Evolutionary conservation across 2,797 vertebrate species (phyloP).

Genomic region (Mormyrus proboscirostris): DNA sequence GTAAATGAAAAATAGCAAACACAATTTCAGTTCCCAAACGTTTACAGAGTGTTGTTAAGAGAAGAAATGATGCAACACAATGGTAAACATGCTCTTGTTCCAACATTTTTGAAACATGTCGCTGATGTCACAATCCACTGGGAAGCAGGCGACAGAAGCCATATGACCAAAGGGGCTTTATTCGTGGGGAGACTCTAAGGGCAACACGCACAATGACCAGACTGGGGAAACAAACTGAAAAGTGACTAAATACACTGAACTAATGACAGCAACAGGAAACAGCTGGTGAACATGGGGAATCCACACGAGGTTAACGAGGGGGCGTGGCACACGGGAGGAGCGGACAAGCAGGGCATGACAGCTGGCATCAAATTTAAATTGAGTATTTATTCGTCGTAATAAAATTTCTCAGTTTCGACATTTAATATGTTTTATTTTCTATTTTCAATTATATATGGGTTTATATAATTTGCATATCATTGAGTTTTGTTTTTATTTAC

Average conservation of each 20-base stretch:
- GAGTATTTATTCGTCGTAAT: not conserved
- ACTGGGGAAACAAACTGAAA: no score
- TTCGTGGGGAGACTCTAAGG: no score
- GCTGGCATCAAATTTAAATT: not conserved
- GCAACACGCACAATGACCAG: no score
- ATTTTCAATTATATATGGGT: not conserved
- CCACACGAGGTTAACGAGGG: no score
- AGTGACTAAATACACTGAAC: no score
- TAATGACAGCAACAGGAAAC: no score
- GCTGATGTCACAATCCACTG: no score
- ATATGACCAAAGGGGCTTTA: no score
- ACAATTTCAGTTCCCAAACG: not conserved
- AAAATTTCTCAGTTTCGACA: not conserved
- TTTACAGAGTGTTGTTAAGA: not conserved
- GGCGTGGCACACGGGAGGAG: no score
- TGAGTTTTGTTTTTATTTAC: not conserved
- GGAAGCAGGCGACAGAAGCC: no score
- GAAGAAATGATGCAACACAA: not conserved
- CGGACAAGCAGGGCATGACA: not conserved
- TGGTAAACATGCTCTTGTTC: not conserved
- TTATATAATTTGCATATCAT: not conserved
- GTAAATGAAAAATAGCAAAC: not conserved
- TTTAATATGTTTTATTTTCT: not conserved
- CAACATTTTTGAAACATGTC: not conserved
- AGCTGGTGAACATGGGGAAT: no score